Percentiles rank a stretch among this genome's conserved stretches.
Conservation (phyloP, 2,113 vertebrate genomes). For the Athene cunicularia region DNA sequence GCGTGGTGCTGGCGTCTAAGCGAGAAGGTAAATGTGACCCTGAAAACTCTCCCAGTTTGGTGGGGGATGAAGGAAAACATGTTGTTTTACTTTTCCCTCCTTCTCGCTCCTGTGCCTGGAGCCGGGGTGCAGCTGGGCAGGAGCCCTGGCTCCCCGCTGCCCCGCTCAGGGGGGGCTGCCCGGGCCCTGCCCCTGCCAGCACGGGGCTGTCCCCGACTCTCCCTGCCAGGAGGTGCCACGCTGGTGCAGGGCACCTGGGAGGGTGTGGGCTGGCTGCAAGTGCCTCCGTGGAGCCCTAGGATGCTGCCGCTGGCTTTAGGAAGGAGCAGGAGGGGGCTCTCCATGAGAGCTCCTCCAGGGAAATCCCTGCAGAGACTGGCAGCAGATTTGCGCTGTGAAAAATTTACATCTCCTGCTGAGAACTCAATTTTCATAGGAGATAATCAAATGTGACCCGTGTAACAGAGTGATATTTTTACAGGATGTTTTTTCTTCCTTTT, state of each 20-base stretch:
- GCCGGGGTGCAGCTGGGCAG: not conserved
- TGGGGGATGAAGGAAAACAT: not conserved
- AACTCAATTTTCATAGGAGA: conserved; percentile 39
- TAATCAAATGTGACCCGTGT: conserved; percentile 34
- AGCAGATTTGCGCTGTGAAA: conserved; percentile 17
- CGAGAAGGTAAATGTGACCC: not conserved
- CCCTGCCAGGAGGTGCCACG: not conserved
- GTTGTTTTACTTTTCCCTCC: not conserved
- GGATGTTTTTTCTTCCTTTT: not conserved
- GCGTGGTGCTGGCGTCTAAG: not conserved
- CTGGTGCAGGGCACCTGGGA: fast-evolving
- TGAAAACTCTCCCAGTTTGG: not conserved
- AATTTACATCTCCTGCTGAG: conserved; percentile 5
- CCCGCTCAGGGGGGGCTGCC: not conserved
- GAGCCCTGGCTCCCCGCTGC: not conserved
- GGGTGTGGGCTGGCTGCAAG: not conserved
- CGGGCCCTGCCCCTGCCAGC: not conserved
- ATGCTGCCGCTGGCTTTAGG: not conserved
- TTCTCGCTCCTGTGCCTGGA: not conserved
- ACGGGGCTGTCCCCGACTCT: not conserved
- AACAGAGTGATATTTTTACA: not conserved
- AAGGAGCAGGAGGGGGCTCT: not conserved
- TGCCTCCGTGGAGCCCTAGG: not conserved
- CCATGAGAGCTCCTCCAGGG: not conserved
- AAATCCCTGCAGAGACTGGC: not conserved